phyloP scores from a whole-genome alignment of 2,113 vertebrate genomes.

The Coracopsis vasa region DNA sequence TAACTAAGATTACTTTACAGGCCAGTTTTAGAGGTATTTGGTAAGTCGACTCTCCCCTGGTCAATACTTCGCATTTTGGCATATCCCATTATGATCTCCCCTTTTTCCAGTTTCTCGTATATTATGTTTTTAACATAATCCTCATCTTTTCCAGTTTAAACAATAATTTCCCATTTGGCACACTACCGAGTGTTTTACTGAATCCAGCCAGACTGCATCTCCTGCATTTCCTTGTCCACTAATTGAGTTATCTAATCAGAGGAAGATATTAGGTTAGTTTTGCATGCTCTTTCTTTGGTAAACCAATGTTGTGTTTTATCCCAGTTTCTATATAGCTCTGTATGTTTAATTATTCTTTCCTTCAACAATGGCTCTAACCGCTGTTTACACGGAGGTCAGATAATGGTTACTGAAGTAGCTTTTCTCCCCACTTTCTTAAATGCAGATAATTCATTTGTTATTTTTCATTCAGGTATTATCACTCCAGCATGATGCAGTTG shows the following conservation, averaged over 20 bases:
- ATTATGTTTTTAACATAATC: background rate
- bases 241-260: constrained; percentile 11
- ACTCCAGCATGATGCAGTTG: background rate
- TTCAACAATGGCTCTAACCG: background rate
- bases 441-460: background rate
- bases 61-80: background rate
- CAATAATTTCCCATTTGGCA: background rate
- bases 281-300: background rate
- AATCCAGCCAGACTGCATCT: background rate
- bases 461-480: background rate
- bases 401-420: background rate
- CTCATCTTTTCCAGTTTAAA: background rate
- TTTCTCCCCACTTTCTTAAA: background rate
- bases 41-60: background rate
- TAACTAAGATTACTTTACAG: background rate
- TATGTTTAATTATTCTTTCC: background rate
- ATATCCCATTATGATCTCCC: background rate
- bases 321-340: background rate
- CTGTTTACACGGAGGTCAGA: background rate
- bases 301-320: background rate
- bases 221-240: constrained; percentile 5
- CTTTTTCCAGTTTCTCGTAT: background rate
- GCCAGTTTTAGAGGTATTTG: background rate
- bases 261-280: background rate
- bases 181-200: background rate